Evolutionary conservation across 2,888 invertebrate species (phyloP).

Genomic region (Nephrotoma appendiculata): DNA sequence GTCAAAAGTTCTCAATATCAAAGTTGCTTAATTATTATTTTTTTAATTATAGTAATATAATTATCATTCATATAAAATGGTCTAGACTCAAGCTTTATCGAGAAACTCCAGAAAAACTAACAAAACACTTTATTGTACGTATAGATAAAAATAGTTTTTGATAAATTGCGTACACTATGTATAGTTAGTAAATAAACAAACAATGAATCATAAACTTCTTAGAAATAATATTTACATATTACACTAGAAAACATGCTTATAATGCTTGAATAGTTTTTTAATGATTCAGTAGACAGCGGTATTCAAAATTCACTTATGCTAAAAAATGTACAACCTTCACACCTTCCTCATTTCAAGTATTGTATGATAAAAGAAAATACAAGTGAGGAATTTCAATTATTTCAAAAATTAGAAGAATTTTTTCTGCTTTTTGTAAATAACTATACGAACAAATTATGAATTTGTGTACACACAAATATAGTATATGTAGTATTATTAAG

Average conservation of each 20-base stretch:
- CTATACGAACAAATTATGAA: not conserved
- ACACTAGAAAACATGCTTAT: not conserved
- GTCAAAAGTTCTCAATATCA: not conserved
- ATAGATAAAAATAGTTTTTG: not conserved
- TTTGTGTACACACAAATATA: not conserved
- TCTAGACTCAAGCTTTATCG: not conserved
- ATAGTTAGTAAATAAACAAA: not conserved
- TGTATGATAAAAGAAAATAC: not conserved
- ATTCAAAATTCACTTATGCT: not conserved
- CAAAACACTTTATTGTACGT: not conserved
- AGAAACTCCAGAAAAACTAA: not conserved
- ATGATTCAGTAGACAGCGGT: not conserved
- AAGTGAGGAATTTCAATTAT: not conserved
- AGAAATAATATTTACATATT: not conserved
- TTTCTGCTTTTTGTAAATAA: not conserved
- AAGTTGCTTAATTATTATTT: not conserved
- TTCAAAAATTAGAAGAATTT: not conserved
- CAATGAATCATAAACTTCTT: not conserved
- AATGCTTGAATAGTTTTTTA: not conserved
- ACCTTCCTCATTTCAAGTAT: not conserved
- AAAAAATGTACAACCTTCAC: not conserved
- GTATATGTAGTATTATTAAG: not conserved
- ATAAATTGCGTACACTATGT: not conserved
- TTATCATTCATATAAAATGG: not conserved
- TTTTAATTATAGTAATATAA: not conserved